A percentile compares a stretch with the other conserved stretches of the same genome.
Evolutionary conservation across 2,888 invertebrate genomes (phyloP).

Genomic region (Cosmia pyralina): DNA sequence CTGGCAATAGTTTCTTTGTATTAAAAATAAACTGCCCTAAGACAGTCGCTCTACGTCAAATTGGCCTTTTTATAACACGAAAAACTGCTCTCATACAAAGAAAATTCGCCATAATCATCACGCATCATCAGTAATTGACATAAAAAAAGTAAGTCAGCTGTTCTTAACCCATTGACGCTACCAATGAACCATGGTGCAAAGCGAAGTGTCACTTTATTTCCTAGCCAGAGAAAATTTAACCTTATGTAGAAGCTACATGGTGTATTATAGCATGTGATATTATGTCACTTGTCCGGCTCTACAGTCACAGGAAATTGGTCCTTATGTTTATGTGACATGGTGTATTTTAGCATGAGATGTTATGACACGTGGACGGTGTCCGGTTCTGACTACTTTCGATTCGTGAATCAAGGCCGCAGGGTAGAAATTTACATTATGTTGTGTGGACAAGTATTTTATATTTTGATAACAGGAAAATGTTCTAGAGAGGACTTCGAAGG

Average conservation of each 20-base stretch:
- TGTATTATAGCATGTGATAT: constrained; percentile 17
- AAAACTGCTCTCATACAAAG: constrained; percentile 3
- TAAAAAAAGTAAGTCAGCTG: constrained; percentile 55
- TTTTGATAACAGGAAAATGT: constrained; percentile 36
- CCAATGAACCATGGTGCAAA: constrained; percentile 27
- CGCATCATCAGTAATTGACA: constrained; percentile 10
- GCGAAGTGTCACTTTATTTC: constrained; percentile 50
- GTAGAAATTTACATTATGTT: constrained; percentile 76
- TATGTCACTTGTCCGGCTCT: constrained; percentile 21
- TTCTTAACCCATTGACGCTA: constrained; percentile 36
- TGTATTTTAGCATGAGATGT: constrained; percentile 20
- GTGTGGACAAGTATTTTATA: constrained; percentile 37
- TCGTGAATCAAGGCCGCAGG: constrained; percentile 80
- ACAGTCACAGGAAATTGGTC: constrained; percentile 12
- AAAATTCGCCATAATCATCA: constrained; percentile 15
- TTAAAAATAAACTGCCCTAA: background rate
- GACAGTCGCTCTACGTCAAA: background rate
- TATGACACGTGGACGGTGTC: constrained; percentile 66
- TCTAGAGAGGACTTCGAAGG: constrained; percentile 9
- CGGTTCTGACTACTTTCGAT: constrained; percentile 82
- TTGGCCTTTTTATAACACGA: background rate
- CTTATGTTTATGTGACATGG: constrained; percentile 15
- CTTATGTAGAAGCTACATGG: background rate
- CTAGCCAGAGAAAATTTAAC: constrained; percentile 36
- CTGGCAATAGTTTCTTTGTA: too few species aligned